Evolutionary conservation across 2,888 invertebrate genomes (phyloP).

Genomic region (Molorchus minor): DNA sequence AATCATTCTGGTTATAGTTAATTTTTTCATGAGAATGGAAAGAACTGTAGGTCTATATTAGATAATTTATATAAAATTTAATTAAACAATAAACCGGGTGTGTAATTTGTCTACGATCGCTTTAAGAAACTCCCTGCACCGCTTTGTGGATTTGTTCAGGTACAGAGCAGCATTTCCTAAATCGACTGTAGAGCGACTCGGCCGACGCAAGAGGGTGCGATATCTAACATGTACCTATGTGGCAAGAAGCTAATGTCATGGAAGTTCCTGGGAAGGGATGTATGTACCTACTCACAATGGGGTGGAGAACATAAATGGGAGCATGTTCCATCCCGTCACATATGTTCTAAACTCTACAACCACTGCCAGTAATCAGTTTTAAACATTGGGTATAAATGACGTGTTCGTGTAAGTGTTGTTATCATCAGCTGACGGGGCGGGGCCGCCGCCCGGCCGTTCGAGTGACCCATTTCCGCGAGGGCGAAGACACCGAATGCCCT

Average conservation of each 20-base stretch:
- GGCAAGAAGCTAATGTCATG: constrained; percentile 11
- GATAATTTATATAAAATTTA: constrained; percentile 56
- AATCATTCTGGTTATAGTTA: constrained; percentile 44
- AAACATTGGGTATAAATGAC: constrained; percentile 44
- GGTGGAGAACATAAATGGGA: constrained; percentile 32
- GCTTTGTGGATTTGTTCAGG: constrained; percentile 43
- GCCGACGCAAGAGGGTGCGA: constrained; percentile 7
- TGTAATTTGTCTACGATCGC: constrained; percentile 41
- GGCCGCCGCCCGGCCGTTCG: constrained; percentile 47
- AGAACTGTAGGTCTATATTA: constrained; percentile 64
- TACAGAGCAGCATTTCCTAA: constrained; percentile 34
- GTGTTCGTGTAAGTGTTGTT: constrained; percentile 43
- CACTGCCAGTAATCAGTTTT: constrained; percentile 57
- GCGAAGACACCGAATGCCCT: constrained; percentile 50
- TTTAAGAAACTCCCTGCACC: constrained; percentile 44
- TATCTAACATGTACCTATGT: too few species aligned
- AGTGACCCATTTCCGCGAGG: constrained; percentile 54
- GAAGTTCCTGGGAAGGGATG: too few species aligned
- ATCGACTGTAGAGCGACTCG: constrained; percentile 33
- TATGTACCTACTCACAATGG: too few species aligned
- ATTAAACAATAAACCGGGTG: constrained; percentile 36
- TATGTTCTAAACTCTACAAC: constrained; percentile 55
- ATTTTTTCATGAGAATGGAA: constrained; percentile 63
- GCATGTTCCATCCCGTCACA: constrained; percentile 34
- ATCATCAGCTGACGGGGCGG: constrained; percentile 49